Evolutionary conservation across 2,888 invertebrate species (phyloP).

Genomic region (Oeneis ivallda): DNA sequence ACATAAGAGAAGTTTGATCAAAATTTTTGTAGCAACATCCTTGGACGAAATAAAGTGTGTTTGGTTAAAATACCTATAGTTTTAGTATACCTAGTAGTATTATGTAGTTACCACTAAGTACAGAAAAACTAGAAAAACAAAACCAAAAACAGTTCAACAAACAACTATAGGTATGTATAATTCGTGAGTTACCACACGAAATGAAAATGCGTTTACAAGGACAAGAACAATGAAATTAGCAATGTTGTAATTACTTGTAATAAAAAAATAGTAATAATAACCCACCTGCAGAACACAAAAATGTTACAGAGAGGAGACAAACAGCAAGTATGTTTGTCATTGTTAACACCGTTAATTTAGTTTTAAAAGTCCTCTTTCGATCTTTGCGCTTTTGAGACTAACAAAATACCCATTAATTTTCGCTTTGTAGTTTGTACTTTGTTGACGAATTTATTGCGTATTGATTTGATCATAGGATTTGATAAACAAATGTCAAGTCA

Average conservation of each 20-base stretch:
- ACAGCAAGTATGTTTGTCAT: slow-evolving; percentile 73
- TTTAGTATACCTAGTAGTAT: no score
- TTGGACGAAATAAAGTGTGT: neutral
- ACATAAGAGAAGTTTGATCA: no score
- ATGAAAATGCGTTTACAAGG: slow-evolving; percentile 44
- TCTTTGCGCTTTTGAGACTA: slow-evolving; percentile 49
- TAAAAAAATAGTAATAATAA: slow-evolving; percentile 38
- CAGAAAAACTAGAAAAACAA: neutral
- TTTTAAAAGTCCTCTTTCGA: slow-evolving; percentile 51
- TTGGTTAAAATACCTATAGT: no score
- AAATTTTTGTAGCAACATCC: no score
- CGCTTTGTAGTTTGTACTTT: no score
- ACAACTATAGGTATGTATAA: neutral
- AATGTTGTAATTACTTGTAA: slow-evolving; percentile 33
- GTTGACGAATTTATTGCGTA: slow-evolving; percentile 62
- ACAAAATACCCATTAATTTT: slow-evolving; percentile 61
- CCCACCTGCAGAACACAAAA: slow-evolving; percentile 72
- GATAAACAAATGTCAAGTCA: slow-evolving; percentile 62
- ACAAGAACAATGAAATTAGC: slow-evolving; percentile 40
- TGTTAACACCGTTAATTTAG: slow-evolving; percentile 48
- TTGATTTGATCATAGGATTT: no score
- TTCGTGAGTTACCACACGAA: slow-evolving; percentile 22
- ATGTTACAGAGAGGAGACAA: slow-evolving; percentile 62
- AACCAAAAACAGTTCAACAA: neutral
- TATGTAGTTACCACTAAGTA: neutral